Conservation (phyloP, 2,113 vertebrate species). For the Lontra canadensis region DNA sequence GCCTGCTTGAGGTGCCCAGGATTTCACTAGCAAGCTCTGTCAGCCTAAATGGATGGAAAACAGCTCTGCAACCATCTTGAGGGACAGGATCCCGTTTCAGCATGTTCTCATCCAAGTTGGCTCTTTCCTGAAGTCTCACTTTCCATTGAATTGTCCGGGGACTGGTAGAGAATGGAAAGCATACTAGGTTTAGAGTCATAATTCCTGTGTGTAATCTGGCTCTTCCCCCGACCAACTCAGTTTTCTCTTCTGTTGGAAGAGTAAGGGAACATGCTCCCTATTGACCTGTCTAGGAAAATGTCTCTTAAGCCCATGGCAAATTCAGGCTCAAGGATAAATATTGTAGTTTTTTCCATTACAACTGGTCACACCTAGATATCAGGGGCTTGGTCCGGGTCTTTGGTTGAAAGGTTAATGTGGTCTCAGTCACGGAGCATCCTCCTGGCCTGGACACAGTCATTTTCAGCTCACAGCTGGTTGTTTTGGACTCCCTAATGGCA, state of each 20-base stretch:
- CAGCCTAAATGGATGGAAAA: background rate
- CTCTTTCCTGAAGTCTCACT: background rate
- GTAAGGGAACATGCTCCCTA: background rate
- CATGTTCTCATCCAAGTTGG: background rate
- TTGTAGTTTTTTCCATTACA: background rate
- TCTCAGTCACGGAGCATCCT: background rate
- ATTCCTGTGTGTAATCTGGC: background rate
- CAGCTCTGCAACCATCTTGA: background rate
- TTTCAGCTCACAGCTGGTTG: constrained; percentile 45
- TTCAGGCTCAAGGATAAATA: background rate
- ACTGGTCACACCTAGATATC: background rate
- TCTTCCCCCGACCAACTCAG: background rate
- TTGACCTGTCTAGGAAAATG: background rate
- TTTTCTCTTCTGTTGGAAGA: constrained; percentile 12
- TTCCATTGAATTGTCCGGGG: background rate
- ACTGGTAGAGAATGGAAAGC: background rate
- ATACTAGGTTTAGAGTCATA: background rate
- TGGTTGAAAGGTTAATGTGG: background rate
- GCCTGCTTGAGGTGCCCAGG: background rate
- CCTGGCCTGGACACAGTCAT: background rate
- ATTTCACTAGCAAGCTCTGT: background rate
- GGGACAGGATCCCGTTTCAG: background rate
- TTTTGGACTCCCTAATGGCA: constrained; percentile 1
- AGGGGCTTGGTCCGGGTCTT: background rate
- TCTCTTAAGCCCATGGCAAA: background rate